Evolutionary conservation across 2,797 vertebrate genomes (phyloP).

Genomic region (Champsocephalus esox): DNA sequence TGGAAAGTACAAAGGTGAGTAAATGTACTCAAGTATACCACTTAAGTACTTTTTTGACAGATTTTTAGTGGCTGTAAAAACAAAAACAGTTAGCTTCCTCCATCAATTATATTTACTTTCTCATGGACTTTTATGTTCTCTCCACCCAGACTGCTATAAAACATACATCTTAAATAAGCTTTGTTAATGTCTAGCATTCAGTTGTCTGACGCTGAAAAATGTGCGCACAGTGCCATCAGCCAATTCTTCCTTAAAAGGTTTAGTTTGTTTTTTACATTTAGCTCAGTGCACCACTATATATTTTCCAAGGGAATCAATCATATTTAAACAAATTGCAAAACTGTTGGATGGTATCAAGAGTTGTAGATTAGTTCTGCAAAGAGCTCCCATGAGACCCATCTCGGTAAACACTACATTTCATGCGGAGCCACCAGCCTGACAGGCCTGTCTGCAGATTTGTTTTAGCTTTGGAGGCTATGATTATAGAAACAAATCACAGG

Average conservation of each 20-base stretch:
- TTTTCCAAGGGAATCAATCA: conserved; percentile 76
- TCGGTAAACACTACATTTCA: conserved; percentile 76
- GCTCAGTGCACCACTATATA: conserved; percentile 61
- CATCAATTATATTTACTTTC: background rate
- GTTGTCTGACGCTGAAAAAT: conserved; percentile 9
- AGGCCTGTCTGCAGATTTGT: conserved; percentile 68
- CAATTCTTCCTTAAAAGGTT: conserved; percentile 38
- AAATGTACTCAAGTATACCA: background rate
- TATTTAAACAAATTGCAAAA: conserved; percentile 77
- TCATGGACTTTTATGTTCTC: background rate
- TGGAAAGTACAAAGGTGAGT: no score
- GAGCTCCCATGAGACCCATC: conserved; percentile 67
- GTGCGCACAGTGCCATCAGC: conserved; percentile 44
- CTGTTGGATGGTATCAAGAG: conserved; percentile 72
- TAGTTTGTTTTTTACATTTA: conserved; percentile 63
- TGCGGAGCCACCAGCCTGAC: conserved; percentile 68
- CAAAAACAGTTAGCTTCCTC: conserved; percentile 1
- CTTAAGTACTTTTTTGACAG: background rate
- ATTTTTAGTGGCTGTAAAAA: background rate
- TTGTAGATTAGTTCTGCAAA: conserved; percentile 73
- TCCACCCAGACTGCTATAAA: background rate
- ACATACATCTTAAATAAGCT: conserved; percentile 6
- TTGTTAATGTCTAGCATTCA: background rate
- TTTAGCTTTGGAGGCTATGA: conserved; percentile 58
- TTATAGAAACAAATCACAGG: conserved; percentile 67